Conservation (phyloP, 1,140 invertebrate genomes). For the Aradophagus sp. region DNA sequence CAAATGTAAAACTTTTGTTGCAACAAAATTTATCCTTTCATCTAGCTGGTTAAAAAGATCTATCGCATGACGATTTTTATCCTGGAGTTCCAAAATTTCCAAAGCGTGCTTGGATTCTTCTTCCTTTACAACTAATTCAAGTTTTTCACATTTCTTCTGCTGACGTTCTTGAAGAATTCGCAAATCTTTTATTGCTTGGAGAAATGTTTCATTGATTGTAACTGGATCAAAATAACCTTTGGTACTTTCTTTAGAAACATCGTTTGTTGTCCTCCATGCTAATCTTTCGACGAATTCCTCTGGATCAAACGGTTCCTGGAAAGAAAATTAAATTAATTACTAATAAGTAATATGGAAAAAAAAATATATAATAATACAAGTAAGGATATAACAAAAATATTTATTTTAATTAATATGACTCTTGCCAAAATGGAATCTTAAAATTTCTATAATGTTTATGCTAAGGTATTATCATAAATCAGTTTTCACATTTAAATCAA, state of each 20-base stretch:
- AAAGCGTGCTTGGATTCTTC: constrained; percentile 90
- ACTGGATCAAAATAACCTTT: constrained; percentile 83
- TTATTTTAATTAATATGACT: too few species aligned
- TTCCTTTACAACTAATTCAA: constrained; percentile 88
- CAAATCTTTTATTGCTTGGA: constrained; percentile 90
- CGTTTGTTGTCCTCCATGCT: constrained; percentile 93
- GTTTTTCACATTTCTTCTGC: constrained; percentile 89
- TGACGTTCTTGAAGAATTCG: constrained; percentile 88
- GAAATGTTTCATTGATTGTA: constrained; percentile 91
- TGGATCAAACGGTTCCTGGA: constrained; percentile 94
- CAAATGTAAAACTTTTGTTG: constrained; percentile 97
- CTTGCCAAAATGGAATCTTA: too few species aligned
- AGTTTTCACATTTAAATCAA: constrained; percentile 9
- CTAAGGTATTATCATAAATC: too few species aligned
- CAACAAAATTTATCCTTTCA: constrained; percentile 96
- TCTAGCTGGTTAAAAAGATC: constrained; percentile 94
- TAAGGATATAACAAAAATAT: too few species aligned
- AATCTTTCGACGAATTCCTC: constrained; percentile 98
- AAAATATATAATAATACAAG: too few species aligned
- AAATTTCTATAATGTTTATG: too few species aligned
- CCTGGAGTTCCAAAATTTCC: constrained; percentile 88
- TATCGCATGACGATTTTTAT: constrained; percentile 91
- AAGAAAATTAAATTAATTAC: constrained; percentile 5
- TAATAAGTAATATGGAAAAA: too few species aligned
- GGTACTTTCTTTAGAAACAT: constrained; percentile 80